Evolutionary conservation across 1,140 invertebrate species (phyloP).

Genomic region (Heliothis subflexa): DNA sequence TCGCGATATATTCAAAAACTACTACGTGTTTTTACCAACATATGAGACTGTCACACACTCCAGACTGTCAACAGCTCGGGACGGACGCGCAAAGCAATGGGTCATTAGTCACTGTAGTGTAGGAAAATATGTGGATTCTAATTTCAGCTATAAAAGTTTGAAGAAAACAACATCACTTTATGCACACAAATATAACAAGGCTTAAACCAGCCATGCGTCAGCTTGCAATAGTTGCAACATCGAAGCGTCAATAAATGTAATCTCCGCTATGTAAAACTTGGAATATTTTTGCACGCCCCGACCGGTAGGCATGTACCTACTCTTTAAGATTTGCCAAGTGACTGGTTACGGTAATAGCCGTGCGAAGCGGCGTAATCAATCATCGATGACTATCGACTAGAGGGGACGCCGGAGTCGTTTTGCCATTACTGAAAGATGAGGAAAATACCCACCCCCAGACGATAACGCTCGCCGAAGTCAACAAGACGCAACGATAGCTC

Average conservation of each 20-base stretch:
- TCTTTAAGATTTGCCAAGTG: constrained; percentile 61
- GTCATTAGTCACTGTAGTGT: too few species aligned
- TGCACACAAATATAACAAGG: constrained; percentile 2
- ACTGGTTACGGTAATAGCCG: constrained; percentile 61
- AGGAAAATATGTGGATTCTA: too few species aligned
- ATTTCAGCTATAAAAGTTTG: too few species aligned
- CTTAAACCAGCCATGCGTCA: neutral
- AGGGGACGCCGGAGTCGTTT: constrained; percentile 49
- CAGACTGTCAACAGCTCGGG: too few species aligned
- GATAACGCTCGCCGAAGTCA: constrained; percentile 46
- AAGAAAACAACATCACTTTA: too few species aligned
- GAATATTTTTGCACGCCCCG: constrained; percentile 44
- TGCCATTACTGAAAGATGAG: constrained; percentile 55
- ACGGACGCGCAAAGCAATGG: too few species aligned
- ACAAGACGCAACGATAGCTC: constrained; percentile 39
- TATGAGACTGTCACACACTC: too few species aligned
- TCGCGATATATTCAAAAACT: too few species aligned
- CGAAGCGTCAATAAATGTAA: constrained; percentile 1
- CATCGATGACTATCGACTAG: constrained; percentile 58
- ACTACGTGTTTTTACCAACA: too few species aligned
- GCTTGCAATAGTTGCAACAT: constrained; percentile 23
- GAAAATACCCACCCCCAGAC: constrained; percentile 46
- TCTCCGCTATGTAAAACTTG: neutral
- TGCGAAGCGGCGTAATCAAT: constrained; percentile 58
- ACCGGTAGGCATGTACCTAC: constrained; percentile 44